Evolutionary conservation across 1,140 invertebrate genomes (phyloP), one percentile per base, ranked within the genome.

Genomic region (Drosophila lacteicornis): DNA sequence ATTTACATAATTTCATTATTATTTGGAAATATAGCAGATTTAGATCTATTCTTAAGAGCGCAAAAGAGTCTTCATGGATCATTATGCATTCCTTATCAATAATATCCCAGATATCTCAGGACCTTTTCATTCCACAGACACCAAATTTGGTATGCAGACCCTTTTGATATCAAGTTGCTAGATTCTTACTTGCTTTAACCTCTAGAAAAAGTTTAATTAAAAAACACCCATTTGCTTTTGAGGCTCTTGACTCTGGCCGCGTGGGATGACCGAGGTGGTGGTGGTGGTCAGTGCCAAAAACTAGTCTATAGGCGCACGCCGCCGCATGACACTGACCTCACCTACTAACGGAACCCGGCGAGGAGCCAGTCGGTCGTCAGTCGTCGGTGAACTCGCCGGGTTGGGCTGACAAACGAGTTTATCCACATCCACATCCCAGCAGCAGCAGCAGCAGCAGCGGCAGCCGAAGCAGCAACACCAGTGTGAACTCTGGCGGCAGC

Each of bases 291-390:
- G 74, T 80, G 84, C 81, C 78, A 79, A 88, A 83, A 82, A 90
- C 85, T 90, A 90, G 85, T 90, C 86, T 79, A 90, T 62, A 75
- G 75, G 84, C 79, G 62, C 81, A 56, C 25, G 36, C 36, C 36
- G 70, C 83, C 79, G 86, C 84, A 87, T 90, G 85, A 90, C 85
- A 90, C 85, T 90, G 85, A 90, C 85, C 85, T 90, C 85, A 90
- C 85, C 85, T 90, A 90, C 85, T 90, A 90, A 90, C 84, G 84
- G 84, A 88, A 88, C 74, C 77, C 71, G 68, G 45, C 67, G 82
- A 79, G 82, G 62, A 82, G 55, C 69, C 43, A 58, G 65, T 62
- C 46, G 67, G 82, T 59, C 79, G 55, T 66, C 46, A 58, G 65
- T 53, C 46, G 67, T 73, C 69, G 58, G 58, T 78, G 81, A 82